Evolutionary conservation across 2,888 invertebrate species (phyloP).

Genomic region (Pristionchus entomophagus): DNA sequence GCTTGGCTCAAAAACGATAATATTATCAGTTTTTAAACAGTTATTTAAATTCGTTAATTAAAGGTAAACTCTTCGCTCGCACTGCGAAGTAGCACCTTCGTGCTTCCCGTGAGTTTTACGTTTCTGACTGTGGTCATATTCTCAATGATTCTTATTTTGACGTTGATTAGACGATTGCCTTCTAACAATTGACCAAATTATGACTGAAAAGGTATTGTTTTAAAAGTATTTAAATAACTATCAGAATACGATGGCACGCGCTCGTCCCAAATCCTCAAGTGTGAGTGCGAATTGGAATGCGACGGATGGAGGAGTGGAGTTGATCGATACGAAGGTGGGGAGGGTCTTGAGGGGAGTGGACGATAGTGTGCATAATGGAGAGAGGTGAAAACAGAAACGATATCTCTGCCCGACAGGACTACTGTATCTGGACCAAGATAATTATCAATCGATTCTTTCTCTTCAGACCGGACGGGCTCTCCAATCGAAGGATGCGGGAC

Average conservation of each 20-base stretch:
- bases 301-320: conserved; percentile 56
- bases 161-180: too few species aligned
- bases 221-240: neutral
- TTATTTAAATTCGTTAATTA: neutral
- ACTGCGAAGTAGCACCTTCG: conserved; percentile 1
- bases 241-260: neutral
- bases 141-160: too few species aligned
- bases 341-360: neutral
- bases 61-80: conserved; percentile 21
- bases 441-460: neutral
- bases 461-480: neutral
- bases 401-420: conserved; percentile 49
- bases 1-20: neutral
- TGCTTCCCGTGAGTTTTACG: neutral
- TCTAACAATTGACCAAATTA: neutral
- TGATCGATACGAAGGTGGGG: conserved; percentile 50
- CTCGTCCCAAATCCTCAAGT: conserved; percentile 1
- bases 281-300: conserved; percentile 62
- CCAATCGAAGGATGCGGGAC: neutral
- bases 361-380: neutral
- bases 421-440: neutral
- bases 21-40: neutral
- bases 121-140: neutral
- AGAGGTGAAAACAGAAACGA: too few species aligned
- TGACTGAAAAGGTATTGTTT: neutral